Conservation (phyloP, 2,113 vertebrate genomes). For the Anoura caudifer region DNA sequence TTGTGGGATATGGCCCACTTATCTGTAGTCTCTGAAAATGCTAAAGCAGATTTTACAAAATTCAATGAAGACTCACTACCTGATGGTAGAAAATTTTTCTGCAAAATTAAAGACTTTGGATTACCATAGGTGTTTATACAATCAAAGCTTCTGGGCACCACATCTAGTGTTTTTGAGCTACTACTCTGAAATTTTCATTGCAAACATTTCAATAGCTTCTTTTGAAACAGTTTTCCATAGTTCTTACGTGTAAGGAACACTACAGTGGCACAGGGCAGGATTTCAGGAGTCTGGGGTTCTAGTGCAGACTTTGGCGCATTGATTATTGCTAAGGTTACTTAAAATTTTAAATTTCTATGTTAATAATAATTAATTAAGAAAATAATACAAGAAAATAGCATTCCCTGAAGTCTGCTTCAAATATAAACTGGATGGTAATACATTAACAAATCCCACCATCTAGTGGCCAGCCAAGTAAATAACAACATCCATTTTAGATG, state of each 20-base stretch:
- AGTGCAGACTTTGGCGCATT: not conserved
- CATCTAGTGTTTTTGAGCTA: not conserved
- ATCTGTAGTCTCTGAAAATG: not conserved
- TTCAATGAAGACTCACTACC: not conserved
- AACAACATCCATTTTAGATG: not conserved
- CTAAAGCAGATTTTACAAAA: not conserved
- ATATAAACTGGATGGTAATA: not conserved
- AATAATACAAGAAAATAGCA: not conserved
- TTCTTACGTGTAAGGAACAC: not conserved
- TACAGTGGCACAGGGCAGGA: not conserved
- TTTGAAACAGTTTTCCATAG: not conserved
- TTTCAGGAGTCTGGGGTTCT: not conserved
- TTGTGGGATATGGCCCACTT: not conserved
- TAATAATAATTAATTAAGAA: constrained; percentile 23
- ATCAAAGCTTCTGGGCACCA: not conserved
- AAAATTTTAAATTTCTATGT: not conserved
- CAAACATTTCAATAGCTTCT: not conserved
- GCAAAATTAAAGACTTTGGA: not conserved
- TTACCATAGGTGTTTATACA: not conserved
- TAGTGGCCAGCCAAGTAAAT: constrained; percentile 52
- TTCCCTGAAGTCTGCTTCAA: not conserved
- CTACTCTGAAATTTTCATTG: not conserved
- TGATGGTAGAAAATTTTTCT: not conserved
- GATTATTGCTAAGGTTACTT: not conserved
- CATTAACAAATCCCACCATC: constrained; percentile 55